Evolutionary conservation across 2,797 vertebrate genomes (phyloP).

Genomic region (Morus bassanus): DNA sequence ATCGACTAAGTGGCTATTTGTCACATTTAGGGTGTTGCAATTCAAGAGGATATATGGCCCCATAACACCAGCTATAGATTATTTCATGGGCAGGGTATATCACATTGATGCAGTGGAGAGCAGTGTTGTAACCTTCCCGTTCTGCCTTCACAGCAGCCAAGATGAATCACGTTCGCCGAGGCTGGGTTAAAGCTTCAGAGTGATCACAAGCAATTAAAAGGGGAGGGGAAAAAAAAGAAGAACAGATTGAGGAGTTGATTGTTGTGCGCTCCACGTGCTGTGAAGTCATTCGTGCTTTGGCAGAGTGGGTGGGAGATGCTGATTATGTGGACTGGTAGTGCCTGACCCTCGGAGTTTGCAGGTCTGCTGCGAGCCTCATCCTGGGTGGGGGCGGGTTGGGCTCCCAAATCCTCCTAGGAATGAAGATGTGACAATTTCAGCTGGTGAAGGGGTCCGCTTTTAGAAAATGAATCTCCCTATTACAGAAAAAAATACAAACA

Average conservation of each 20-base stretch:
- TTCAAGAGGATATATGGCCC: not conserved
- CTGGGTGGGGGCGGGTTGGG: not conserved
- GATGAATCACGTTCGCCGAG: not conserved
- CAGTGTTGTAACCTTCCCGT: accelerated
- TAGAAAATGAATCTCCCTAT: not conserved
- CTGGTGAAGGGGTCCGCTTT: accelerated
- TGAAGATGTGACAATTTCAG: not conserved
- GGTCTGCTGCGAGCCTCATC: not conserved
- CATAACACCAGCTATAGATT: not conserved
- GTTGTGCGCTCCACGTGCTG: not conserved
- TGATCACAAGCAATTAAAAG: not conserved
- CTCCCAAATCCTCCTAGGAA: not conserved
- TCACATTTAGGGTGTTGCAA: not conserved
- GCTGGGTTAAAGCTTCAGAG: not conserved
- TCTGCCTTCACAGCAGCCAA: not conserved
- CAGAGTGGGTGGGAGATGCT: not conserved
- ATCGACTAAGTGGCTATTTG: not conserved
- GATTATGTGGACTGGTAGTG: not conserved
- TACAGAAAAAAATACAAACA: not conserved
- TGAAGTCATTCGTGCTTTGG: accelerated
- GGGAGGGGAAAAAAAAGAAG: accelerated
- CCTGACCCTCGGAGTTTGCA: accelerated
- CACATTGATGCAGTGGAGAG: accelerated
- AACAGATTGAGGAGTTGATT: not conserved
- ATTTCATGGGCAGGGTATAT: not conserved